Base-by-base conservation (phyloP, 2,888 invertebrate genomes). In the Seira sanloemensis region DNA sequence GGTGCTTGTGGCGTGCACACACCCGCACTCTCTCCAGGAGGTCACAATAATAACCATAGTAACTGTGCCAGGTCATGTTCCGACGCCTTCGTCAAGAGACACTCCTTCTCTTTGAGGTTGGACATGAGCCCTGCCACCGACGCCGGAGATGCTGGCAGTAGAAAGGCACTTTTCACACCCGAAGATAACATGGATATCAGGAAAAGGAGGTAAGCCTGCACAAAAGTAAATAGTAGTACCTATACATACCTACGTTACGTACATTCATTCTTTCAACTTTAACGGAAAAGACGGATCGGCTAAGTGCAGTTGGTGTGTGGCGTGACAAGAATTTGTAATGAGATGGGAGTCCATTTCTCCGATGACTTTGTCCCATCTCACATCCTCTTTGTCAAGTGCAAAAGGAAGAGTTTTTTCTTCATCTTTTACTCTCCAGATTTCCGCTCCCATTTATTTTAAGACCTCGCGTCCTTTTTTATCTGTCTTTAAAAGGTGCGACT, bases 51-150 rank as follows among this genome's bases (percentile, higher is more conserved):
- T 67, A 80, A 74, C 74, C 71, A 78, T 74, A 80, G 65, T 27
- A 81, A 81, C 75, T 81, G 81, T 81, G 81, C 81, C 81, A 81
- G 81, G 81, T 81, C 81, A 81, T 81, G 81, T 81, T 81, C 81
- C 62, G 81, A 81, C 75, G 81, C 75, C 27, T 81, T 81, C 50
- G 71, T 69, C 68, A 81, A 81, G 65, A 67, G 81, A 58, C 69
- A 81, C 75, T 81, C 81, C 81, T 81, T 81, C 58, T 81, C 81
- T 46, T 71, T 81, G 46, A 67, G 81, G 46, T 74, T 81, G 75
- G 81, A 81, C 68, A 75, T 81, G 75, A 81, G 81, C 75, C 81
- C 81, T 25, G 81, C 75, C 62, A 78, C 71, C 68, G 81, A 75
- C 62, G 74, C n/a, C 12, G 81, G 81, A 7, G 81, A 81, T 50